A percentile compares a stretch with the other conserved stretches of the same genome.
These are phyloP conservation scores for Daptonema setosum DNA, from an alignment of 2,888 invertebrate genomes.

Conservation along the genomic window DNA sequence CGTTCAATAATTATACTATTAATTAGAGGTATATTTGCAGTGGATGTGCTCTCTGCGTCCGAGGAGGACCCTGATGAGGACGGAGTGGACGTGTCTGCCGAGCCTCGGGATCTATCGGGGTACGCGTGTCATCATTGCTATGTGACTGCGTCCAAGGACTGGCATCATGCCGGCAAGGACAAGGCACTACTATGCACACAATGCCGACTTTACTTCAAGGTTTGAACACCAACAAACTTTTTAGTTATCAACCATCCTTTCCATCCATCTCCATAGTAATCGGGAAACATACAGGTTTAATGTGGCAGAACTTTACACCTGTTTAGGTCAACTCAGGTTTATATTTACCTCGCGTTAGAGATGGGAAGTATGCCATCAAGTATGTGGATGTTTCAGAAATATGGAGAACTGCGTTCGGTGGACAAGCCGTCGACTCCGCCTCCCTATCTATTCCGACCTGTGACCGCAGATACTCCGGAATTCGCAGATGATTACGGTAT, in stretches of 20 bases:
- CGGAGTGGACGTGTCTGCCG: conserved; percentile 49
- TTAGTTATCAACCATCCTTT: too few species aligned
- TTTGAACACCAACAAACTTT: too few species aligned
- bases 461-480: conserved; percentile 21
- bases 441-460: conserved; percentile 32
- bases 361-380: too few species aligned
- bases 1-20: background rate
- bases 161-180: conserved; percentile 51
- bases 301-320: too few species aligned
- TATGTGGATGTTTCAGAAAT: too few species aligned
- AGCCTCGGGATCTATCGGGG: conserved; percentile 37
- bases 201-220: conserved; percentile 51
- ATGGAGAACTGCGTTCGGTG: conserved; percentile 43
- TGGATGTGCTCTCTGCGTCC: conserved; percentile 42
- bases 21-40: conserved; percentile 20
- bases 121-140: conserved; percentile 54
- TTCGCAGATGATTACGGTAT: background rate
- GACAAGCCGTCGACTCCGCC: conserved; percentile 29
- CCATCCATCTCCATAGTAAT: too few species aligned
- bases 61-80: conserved; percentile 68
- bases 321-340: too few species aligned
- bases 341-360: too few species aligned
- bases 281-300: too few species aligned
- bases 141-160: conserved; percentile 47
- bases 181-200: conserved; percentile 49